phyloP scores from a whole-genome alignment of 1,140 invertebrate genomes.

The Bombus confusus region DNA sequence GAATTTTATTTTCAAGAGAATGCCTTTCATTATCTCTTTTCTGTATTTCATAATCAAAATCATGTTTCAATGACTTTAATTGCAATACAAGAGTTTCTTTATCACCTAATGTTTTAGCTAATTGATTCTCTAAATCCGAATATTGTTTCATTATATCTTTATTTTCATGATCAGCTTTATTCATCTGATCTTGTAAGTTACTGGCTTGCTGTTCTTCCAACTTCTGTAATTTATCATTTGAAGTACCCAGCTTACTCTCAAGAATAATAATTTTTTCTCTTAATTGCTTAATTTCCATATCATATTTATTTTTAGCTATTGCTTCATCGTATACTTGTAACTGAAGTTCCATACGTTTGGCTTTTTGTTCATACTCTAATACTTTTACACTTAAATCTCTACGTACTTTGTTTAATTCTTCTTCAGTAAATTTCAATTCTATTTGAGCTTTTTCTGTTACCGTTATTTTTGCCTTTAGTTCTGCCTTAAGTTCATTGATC shows the following conservation, averaged over 20 bases:
- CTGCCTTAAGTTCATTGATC: conserved; percentile 77
- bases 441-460: conserved; percentile 75
- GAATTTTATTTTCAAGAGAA: conserved; percentile 73
- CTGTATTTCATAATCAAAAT: conserved; percentile 75
- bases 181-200: conserved; percentile 66
- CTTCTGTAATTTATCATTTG: conserved; percentile 67
- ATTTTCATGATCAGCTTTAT: conserved; percentile 69
- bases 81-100: conserved; percentile 72
- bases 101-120: conserved; percentile 70
- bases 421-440: conserved; percentile 82
- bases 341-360: conserved; percentile 78
- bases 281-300: conserved; percentile 69
- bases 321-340: conserved; percentile 66
- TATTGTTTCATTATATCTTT: conserved; percentile 74
- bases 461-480: conserved; percentile 75
- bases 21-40: conserved; percentile 74
- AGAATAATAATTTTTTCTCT: conserved; percentile 69
- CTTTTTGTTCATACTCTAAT: conserved; percentile 81
- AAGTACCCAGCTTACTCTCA: conserved; percentile 66
- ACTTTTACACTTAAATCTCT: conserved; percentile 79
- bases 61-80: conserved; percentile 70
- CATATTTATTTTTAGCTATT: conserved; percentile 81
- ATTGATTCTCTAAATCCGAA: conserved; percentile 71
- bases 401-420: conserved; percentile 80
- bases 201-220: conserved; percentile 60